A percentile compares a stretch with the other conserved stretches of the same genome.
These are phyloP conservation scores for Trachops cirrhosus DNA, from an alignment of 2,797 vertebrate species.

Conservation along the genomic window DNA sequence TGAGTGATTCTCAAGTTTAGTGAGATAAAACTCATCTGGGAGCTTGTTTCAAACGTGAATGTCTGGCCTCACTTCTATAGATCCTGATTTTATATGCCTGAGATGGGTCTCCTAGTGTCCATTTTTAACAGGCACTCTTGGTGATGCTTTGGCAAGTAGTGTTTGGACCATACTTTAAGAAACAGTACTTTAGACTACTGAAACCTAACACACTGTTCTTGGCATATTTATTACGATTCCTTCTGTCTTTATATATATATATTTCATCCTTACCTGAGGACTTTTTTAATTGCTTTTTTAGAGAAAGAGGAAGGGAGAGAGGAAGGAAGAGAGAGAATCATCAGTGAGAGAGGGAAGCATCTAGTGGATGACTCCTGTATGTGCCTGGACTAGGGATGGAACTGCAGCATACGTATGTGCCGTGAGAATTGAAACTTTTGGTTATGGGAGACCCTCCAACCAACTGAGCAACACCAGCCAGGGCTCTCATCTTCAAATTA, in stretches of 20 bases:
- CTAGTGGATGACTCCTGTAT: neutral
- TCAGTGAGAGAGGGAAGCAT: neutral
- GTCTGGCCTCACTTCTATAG: neutral
- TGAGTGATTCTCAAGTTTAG: neutral
- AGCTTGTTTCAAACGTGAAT: neutral
- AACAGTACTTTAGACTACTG: neutral
- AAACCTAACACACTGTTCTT: neutral
- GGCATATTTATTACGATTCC: neutral
- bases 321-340: no score
- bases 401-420: neutral
- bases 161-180: neutral
- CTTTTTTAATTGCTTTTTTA: neutral
- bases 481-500: neutral
- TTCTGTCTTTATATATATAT: neutral
- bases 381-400: neutral
- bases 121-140: neutral
- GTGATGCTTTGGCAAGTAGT: neutral
- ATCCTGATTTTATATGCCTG: neutral
- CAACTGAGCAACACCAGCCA: neutral
- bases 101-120: neutral
- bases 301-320: neutral
- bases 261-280: neutral
- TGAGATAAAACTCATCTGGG: neutral
- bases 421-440: neutral
- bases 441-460: neutral